Evolutionary conservation across 1,140 invertebrate genomes (phyloP), one percentile per base, ranked within the genome.

Genomic region (Calosoma granatense): DNA sequence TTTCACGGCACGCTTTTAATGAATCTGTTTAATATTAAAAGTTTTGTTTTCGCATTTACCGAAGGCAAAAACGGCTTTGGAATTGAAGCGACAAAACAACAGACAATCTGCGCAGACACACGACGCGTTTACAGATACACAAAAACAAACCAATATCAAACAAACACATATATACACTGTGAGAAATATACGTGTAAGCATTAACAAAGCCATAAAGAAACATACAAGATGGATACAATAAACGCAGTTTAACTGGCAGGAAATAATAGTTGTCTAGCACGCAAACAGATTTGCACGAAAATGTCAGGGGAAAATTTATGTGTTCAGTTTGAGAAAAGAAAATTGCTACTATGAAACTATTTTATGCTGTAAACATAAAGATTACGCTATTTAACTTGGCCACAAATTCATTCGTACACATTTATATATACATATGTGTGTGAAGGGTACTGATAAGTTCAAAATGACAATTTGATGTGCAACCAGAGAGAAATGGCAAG

Each of bases 341-440:
- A 47, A 47, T 47, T 47, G 41, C 41, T 47, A 47, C 41, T 12
- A 47, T 47, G 41, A 47, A 47, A 12, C 41, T 47, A 47, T 47
- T 47, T 47, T 47, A 47, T 47, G 41, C 17, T 17, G 41, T 47
- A 47, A 47, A 47, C 41, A 47, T 9, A 47, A 17, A 17, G 17
- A 47, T 47, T 47, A 47, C 9, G 17, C 6, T 17, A 4, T 47
- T 47, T 47, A 11, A 47, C 41, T 47, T 47, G 17, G 41, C 41
- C 9, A 47, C 41, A 17, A 47, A 12, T 47, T 6, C 9, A 17
- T 47, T 47, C 17, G 26, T 14, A 30, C 26, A n/a, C n/a, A n/a
- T n/a, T n/a, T n/a, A n/a, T n/a, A n/a, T n/a, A n/a, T n/a, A n/a
- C n/a, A n/a, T n/a, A n/a, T n/a, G n/a, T n/a, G n/a, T n/a, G n/a